Conservation (phyloP, 2,888 invertebrate genomes). For the Plagiodera versicolora region DNA sequence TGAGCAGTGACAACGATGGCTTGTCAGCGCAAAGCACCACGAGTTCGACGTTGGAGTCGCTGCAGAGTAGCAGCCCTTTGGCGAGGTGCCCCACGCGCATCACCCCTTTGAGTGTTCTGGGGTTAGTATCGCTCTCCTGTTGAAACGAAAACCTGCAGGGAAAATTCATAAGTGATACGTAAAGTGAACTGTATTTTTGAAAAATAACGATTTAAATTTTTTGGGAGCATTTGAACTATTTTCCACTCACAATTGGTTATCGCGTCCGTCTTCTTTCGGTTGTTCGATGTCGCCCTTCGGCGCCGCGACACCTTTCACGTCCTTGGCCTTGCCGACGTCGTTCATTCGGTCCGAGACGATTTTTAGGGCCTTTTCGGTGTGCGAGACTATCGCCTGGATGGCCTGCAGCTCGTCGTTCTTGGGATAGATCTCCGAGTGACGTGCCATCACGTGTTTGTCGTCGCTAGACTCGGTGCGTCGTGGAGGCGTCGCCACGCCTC, state of each 20-base stretch:
- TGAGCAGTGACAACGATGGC: conserved; percentile 84
- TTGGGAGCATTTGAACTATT: too few relatives aligned
- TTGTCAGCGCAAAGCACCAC: conserved; percentile 95
- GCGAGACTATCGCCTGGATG: conserved; percentile 89
- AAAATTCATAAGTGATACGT: too few relatives aligned
- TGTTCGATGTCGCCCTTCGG: conserved; percentile 53
- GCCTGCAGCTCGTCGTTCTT: conserved; percentile 84
- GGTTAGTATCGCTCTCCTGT: conserved; percentile 60
- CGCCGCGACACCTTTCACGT: conserved; percentile 30
- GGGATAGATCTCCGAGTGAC: conserved; percentile 93
- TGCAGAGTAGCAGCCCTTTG: conserved; percentile 85
- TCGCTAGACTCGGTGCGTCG: conserved; percentile 91
- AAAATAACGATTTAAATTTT: too few relatives aligned
- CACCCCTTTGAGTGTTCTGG: conserved; percentile 86
- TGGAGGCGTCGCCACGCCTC: conserved; percentile 54
- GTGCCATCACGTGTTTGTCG: conserved; percentile 91
- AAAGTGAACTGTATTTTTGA: too few relatives aligned
- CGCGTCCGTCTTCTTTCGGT: conserved; percentile 72
- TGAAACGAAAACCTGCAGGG: conserved; percentile 65
- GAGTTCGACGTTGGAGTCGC: conserved; percentile 86
- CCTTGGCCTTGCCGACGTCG: conserved; percentile 57
- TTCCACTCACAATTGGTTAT: conserved; percentile 71
- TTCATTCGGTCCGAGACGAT: conserved; percentile 88
- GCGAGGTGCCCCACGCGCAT: conserved; percentile 94
- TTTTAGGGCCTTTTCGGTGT: conserved; percentile 92